Evolutionary conservation across 2,113 vertebrate genomes (phyloP), one percentile per base, ranked within the genome.

Genomic region (Mohoua ochrocephala): DNA sequence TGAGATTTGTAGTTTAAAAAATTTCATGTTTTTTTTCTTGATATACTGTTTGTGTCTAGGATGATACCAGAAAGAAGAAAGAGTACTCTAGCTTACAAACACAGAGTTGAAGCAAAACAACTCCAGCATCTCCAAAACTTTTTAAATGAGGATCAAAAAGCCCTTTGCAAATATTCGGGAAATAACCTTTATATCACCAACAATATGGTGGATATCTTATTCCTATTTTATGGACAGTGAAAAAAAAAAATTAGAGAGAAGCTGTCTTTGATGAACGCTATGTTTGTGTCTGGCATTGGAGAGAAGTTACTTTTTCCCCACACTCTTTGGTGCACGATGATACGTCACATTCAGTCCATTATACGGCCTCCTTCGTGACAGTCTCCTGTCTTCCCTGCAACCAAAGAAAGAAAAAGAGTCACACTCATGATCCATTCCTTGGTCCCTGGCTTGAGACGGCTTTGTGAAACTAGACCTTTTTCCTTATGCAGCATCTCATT

Each of bases 361-460:
- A 49, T 0, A 1, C 45, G 22, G 59, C 20, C 49, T 84, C 12
- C 39, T 21, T 54, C n/a, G 39, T 19, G 49, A 37, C 22, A 39
- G 22, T 35, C 28, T 73, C 42, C 49, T 68, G 35, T 49, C 19
- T 70, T 47, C 23, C 27, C 30, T 50, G 26, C 30, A 79, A 45
- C 3, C 18, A 60, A 65, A 86, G 44, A 64, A 83, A 30, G 10
- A 11, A 21, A 67, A 59, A 33, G 9, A 31, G 4, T 15, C 24
- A 26, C 15, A 20, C 15, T 93, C 1, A 1, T n/a, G 70, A 60
- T 31, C 26, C 1, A 2, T 30, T 27, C 30, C 47, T 77, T 1
- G 4, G 2, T 1, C 8, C 30, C 47, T 8, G 5, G 28, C 15
- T 56, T 74, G 49, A 2, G 1, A 70, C 5, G 10, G n/a, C 41